phyloP scores from a whole-genome alignment of 2,113 vertebrate species.

The Madoqua kirkii region DNA sequence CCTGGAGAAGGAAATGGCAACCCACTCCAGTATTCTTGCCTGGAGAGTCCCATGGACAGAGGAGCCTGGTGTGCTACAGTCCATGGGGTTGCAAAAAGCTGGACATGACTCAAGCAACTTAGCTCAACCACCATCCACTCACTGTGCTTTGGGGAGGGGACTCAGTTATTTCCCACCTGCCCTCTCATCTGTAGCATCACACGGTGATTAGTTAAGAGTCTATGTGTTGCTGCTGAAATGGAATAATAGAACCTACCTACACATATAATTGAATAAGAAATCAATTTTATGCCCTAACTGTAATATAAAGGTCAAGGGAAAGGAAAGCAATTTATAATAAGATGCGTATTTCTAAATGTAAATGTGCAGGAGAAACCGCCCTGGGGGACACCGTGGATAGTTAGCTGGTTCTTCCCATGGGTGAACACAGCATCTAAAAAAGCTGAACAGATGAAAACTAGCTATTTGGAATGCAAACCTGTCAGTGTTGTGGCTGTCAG shows the following conservation, averaged over 20 bases:
- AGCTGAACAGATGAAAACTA: fast-evolving
- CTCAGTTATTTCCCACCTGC: no score
- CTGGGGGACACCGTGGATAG: fast-evolving
- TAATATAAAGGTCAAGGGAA: neutral
- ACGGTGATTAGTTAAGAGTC: fast-evolving
- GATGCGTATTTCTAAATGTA: neutral
- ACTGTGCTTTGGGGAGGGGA: fast-evolving
- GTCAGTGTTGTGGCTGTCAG: fast-evolving
- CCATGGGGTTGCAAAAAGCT: neutral
- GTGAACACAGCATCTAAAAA: fast-evolving
- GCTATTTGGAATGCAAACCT: fast-evolving
- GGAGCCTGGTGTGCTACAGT: neutral
- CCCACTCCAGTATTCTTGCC: neutral
- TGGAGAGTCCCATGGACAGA: neutral
- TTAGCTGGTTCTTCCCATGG: fast-evolving
- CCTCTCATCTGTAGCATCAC: fast-evolving
- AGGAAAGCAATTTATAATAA: neutral
- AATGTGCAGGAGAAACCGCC: fast-evolving
- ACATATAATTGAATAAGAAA: neutral
- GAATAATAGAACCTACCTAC: neutral
- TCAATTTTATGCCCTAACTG: neutral
- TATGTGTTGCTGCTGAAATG: neutral
- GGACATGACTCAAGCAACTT: neutral
- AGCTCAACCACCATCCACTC: fast-evolving
- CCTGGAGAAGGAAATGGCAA: neutral